Conservation (phyloP, 2,888 invertebrate genomes). For the Phyllotreta striolata region DNA sequence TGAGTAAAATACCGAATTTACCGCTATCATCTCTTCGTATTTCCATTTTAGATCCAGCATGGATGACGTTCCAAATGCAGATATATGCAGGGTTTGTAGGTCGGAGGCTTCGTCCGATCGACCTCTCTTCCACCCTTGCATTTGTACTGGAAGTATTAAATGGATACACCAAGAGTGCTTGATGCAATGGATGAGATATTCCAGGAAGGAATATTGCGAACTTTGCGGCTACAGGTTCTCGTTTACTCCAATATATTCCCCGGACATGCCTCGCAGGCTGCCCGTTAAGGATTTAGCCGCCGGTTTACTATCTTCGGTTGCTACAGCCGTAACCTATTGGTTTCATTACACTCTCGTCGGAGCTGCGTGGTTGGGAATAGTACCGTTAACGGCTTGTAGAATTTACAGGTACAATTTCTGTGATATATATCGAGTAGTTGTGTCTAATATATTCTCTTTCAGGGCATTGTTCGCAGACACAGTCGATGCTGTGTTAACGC, state of each 20-base stretch:
- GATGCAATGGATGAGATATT: conserved; percentile 99
- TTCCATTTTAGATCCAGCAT: conserved; percentile 40
- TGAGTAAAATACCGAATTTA: too few species aligned
- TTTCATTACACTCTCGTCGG: conserved; percentile 96
- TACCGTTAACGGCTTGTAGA: conserved; percentile 94
- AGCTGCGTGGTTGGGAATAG: conserved; percentile 96
- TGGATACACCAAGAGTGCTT: conserved; percentile 99
- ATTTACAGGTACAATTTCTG: conserved; percentile 69
- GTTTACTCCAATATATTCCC: conserved; percentile 99
- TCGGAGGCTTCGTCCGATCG: conserved; percentile 92
- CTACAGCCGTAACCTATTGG: conserved; percentile 95
- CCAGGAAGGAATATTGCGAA: conserved; percentile 98
- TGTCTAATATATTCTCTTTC: conserved; percentile 12
- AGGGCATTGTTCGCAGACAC: conserved; percentile 92
- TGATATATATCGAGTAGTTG: background rate
- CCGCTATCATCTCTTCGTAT: background rate
- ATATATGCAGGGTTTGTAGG: conserved; percentile 97
- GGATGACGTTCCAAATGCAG: conserved; percentile 71
- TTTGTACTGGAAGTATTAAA: conserved; percentile 98
- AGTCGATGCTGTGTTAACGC: conserved; percentile 82
- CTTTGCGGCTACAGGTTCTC: conserved; percentile 97
- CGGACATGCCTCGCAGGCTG: conserved; percentile 98
- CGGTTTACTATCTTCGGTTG: conserved; percentile 88
- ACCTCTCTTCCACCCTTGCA: conserved; percentile 97
- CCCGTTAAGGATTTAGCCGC: conserved; percentile 92